Percentiles rank a stretch among this genome's conserved stretches.
phyloP scores from a whole-genome alignment of 2,797 vertebrate genomes.

The Pagetopsis macropterus region DNA sequence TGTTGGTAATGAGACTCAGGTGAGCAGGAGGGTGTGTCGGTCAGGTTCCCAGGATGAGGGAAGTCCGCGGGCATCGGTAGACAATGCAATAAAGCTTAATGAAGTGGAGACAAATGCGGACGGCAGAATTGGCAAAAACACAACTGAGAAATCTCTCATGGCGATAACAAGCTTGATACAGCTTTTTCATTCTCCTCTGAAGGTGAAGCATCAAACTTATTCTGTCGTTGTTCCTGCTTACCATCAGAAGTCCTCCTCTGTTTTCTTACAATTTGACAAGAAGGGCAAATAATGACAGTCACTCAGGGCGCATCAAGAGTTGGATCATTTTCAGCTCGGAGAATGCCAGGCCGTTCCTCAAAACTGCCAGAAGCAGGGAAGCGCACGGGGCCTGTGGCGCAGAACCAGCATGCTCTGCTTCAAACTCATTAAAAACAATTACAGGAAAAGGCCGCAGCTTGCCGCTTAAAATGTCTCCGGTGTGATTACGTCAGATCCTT shows the following conservation, averaged over 20 bases:
- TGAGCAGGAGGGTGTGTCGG: background rate
- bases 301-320: constrained; percentile 21
- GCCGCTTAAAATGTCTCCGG: constrained; percentile 22
- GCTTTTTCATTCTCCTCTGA: background rate
- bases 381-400: constrained; percentile 29
- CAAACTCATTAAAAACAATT: constrained; percentile 52
- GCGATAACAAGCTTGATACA: background rate
- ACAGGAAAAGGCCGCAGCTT: constrained; percentile 16
- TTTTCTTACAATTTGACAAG: constrained; percentile 44
- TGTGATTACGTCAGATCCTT: constrained; percentile 11
- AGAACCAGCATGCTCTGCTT: constrained; percentile 19
- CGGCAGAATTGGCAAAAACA: background rate
- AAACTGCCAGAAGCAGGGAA: constrained; percentile 40
- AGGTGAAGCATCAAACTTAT: constrained; percentile 13
- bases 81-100: background rate
- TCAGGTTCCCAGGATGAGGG: background rate
- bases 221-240: constrained; percentile 7
- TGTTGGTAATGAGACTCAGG: background rate
- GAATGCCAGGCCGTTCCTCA: constrained; percentile 18
- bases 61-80: background rate
- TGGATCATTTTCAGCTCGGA: constrained; percentile 38
- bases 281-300: constrained; percentile 38
- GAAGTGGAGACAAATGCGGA: background rate
- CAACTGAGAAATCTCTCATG: background rate
- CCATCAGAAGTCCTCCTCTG: constrained; percentile 24